These are phyloP conservation scores for Eupeodes latifasciatus DNA, from an alignment of 2,888 invertebrate species.

Conservation along the genomic window DNA sequence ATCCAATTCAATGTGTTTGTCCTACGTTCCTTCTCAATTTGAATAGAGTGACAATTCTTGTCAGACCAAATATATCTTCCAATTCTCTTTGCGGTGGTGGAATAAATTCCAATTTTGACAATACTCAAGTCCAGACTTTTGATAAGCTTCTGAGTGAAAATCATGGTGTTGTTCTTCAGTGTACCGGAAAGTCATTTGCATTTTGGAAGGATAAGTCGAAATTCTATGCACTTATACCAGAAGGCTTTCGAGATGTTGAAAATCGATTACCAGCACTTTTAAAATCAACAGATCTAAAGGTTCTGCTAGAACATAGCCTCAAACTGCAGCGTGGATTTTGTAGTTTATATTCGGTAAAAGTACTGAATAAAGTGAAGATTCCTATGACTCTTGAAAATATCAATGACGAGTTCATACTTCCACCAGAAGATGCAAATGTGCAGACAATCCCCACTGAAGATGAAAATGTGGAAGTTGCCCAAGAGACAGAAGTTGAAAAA, in stretches of 20 bases:
- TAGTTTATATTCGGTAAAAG: slow-evolving; percentile 52
- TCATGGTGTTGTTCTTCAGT: slow-evolving; percentile 67
- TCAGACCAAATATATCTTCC: slow-evolving; percentile 7
- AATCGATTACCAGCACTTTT: slow-evolving; percentile 32
- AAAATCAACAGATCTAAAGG: slow-evolving; percentile 16
- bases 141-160: slow-evolving; percentile 57
- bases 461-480: background rate
- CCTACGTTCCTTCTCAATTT: slow-evolving; percentile 72
- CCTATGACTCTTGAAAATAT: slow-evolving; percentile 27
- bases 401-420: slow-evolving; percentile 26
- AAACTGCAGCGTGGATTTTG: slow-evolving; percentile 13
- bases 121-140: slow-evolving; percentile 30
- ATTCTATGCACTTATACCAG: slow-evolving; percentile 43
- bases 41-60: slow-evolving; percentile 69
- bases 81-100: slow-evolving; percentile 27
- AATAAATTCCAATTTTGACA: slow-evolving; percentile 17
- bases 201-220: slow-evolving; percentile 71
- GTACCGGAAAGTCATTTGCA: slow-evolving; percentile 61
- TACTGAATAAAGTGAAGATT: slow-evolving; percentile 37
- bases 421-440: background rate
- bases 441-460: background rate
- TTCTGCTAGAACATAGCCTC: slow-evolving; percentile 2
- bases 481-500: background rate
- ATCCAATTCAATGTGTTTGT: slow-evolving; percentile 73
- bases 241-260: slow-evolving; percentile 27